Evolutionary conservation across 2,113 vertebrate species (phyloP), one percentile per base, ranked within the genome.

Genomic region (Silurus glanis): DNA sequence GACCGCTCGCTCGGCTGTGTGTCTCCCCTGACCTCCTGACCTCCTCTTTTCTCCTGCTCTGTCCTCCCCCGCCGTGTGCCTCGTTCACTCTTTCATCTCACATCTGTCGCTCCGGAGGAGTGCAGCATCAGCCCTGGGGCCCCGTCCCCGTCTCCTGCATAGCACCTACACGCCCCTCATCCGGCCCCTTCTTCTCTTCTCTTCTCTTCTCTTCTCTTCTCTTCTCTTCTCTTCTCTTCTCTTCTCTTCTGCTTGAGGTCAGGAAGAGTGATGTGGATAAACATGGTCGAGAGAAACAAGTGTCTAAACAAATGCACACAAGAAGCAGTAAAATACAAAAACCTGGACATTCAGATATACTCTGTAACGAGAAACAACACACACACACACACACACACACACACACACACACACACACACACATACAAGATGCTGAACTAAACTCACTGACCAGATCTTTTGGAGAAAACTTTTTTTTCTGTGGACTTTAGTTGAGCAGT

Each of bases 51-150:
- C 82, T 91, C 87, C 92, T 91, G 89, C 88, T 83, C 89, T 90
- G 91, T 92, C 94, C 93, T 92, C 93, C 93, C 94, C 92, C 92
- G 92, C 91, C 86, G 90, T 66, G 90, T 90, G 87, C 90, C 91
- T 90, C 51, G 59, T 90, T 92, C 91, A 51, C 83, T 53, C 92
- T 95, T 94, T 94, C 91, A 94, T 94, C 87, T 91, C 91, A 93
- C 94, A 95, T 95, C 94, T 95, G 94, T 86, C 84, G 81, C 82
- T 88, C 76, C 47, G 76, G 84, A 87, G 85, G 80, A 87, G 80
- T 55, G 80, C 49, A 55, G 85, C 80, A 53, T 51, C 55, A 23
- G 47, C 58, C 71, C 1, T 21, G 74, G 61, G 75, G 74, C 84
- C 66, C 75, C 3, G n/a, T 23, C 84, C 75, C 84, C 56, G 6